These are phyloP conservation scores for Drosophila leontia DNA, from an alignment of 1,140 invertebrate species.

Conservation along the genomic window DNA sequence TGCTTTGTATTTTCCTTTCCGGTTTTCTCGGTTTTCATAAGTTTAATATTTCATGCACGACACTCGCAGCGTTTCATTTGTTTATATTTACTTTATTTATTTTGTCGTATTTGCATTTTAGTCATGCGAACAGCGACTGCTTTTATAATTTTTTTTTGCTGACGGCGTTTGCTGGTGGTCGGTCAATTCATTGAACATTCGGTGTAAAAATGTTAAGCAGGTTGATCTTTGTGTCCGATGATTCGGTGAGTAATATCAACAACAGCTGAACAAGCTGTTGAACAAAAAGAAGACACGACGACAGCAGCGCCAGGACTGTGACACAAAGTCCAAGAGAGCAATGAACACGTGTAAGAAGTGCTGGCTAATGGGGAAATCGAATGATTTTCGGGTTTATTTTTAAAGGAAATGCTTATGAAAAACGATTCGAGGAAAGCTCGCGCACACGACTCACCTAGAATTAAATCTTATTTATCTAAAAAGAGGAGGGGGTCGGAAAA, in stretches of 20 bases:
- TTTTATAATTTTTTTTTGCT: slow-evolving; percentile 21
- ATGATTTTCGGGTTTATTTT: slow-evolving; percentile 21
- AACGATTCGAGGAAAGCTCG: slow-evolving; percentile 1
- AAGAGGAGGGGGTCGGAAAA: neutral
- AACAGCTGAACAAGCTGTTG: slow-evolving; percentile 33
- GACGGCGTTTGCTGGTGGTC: slow-evolving; percentile 24
- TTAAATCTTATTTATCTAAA: slow-evolving; percentile 16
- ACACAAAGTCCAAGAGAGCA: slow-evolving; percentile 4
- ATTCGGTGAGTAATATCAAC: slow-evolving; percentile 35
- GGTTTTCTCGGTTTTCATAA: slow-evolving; percentile 35
- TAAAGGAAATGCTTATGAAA: slow-evolving; percentile 7
- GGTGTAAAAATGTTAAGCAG: slow-evolving; percentile 71
- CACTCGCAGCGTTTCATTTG: slow-evolving; percentile 34
- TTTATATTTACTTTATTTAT: slow-evolving; percentile 54
- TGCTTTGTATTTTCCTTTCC: slow-evolving; percentile 48
- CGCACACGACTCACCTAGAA: neutral
- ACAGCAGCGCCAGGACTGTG: neutral
- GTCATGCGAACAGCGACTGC: slow-evolving; percentile 58
- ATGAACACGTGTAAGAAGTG: slow-evolving; percentile 12
- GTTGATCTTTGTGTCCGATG: slow-evolving; percentile 51
- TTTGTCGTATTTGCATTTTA: slow-evolving; percentile 71
- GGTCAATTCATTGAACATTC: slow-evolving; percentile 58
- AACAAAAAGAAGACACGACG: slow-evolving; percentile 3
- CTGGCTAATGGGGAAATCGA: neutral
- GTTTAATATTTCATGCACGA: slow-evolving; percentile 53